Percentiles rank a stretch among this genome's conserved stretches.
Evolutionary conservation across 1,140 invertebrate species (phyloP).

Genomic region (Laupala kohalensis): DNA sequence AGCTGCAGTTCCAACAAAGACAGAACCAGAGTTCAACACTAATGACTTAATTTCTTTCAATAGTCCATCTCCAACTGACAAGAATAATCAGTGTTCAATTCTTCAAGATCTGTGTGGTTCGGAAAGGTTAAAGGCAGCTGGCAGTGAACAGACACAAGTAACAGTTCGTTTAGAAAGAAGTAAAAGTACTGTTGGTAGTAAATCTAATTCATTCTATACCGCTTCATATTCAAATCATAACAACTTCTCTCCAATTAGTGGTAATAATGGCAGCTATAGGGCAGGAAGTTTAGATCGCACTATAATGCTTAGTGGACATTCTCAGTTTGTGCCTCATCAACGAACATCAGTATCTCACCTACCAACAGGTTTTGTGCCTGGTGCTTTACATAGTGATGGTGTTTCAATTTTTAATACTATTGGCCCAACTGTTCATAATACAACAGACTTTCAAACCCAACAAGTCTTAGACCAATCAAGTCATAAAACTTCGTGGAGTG

Average conservation of each 20-base stretch:
- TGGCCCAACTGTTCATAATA: neutral
- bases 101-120: neutral
- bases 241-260: neutral
- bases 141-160: neutral
- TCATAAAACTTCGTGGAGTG: neutral
- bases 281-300: neutral
- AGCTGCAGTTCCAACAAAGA: constrained; percentile 18
- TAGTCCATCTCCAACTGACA: constrained; percentile 2
- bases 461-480: neutral
- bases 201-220: neutral
- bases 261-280: neutral
- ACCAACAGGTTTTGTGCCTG: neutral
- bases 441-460: neutral
- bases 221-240: neutral
- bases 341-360: neutral
- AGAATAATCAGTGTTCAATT: neutral
- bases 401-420: neutral
- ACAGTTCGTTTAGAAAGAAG: neutral
- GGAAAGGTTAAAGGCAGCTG: neutral
- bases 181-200: neutral
- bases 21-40: constrained; percentile 24
- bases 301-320: neutral
- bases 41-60: constrained; percentile 57
- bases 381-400: neutral
- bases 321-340: neutral